A percentile compares a stretch with the other conserved stretches of the same genome.
Conservation (phyloP, 2,113 vertebrate species). For the Grammomys surdaster region DNA sequence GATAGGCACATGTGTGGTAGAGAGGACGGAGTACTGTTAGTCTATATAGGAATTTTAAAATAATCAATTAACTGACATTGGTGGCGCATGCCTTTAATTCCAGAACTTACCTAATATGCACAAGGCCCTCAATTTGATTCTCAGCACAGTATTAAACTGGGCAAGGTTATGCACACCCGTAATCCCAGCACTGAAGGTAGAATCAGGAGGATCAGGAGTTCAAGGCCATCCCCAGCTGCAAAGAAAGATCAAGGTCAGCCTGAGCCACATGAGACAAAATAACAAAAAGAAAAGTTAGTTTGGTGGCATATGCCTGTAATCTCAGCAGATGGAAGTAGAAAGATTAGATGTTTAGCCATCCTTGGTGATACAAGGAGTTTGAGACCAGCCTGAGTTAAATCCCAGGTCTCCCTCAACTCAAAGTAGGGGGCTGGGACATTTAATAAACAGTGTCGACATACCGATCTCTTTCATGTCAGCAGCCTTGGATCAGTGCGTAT, state of each 20-base stretch:
- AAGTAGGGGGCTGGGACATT: not conserved
- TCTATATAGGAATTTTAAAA: constrained; percentile 33
- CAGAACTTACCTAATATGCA: not conserved
- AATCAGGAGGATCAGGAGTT: not conserved
- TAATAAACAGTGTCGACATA: not conserved
- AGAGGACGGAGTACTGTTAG: not conserved
- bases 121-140: not conserved
- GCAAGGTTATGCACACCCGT: not conserved
- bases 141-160: not conserved
- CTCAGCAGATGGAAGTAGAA: not conserved
- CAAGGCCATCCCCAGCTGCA: not conserved
- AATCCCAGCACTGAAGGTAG: not conserved
- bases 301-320: not conserved
- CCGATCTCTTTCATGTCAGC: not conserved
- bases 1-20: not conserved
- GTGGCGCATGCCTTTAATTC: not conserved
- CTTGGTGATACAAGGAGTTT: no score
- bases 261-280: not conserved
- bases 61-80: not conserved
- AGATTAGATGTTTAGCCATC: not conserved
- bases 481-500: not conserved
- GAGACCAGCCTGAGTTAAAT: not conserved
- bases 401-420: not conserved
- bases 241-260: not conserved
- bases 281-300: not conserved